A percentile compares a stretch with the other conserved stretches of the same genome.
These are phyloP conservation scores for Mnemiopsis leidyi DNA, from an alignment of 37 sponge, comb jelly and placozoan genomes.

Conservation along the genomic window DNA sequence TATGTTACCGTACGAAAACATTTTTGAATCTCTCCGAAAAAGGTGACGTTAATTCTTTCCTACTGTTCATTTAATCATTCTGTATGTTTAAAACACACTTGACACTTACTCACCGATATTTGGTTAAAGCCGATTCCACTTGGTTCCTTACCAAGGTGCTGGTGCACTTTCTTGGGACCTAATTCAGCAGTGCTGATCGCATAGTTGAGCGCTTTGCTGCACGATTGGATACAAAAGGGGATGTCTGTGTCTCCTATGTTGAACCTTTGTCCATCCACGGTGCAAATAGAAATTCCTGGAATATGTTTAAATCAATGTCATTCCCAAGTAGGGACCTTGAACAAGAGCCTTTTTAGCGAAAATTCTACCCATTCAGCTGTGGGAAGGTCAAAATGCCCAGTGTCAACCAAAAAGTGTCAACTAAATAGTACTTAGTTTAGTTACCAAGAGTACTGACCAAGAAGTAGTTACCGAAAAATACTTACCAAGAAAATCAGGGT, in stretches of 20 bases:
- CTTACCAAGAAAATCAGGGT: slow-evolving; percentile 75
- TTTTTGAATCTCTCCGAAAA: too few relatives aligned
- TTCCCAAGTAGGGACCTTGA: not conserved
- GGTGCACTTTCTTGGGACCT: slow-evolving; percentile 65
- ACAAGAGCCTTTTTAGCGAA: too few relatives aligned
- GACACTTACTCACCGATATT: slow-evolving; percentile 14
- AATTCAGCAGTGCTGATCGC: slow-evolving; percentile 18
- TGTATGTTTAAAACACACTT: too few relatives aligned
- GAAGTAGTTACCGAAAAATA: not conserved
- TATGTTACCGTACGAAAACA: too few relatives aligned
- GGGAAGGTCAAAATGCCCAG: too few relatives aligned
- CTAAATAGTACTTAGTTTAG: too few relatives aligned
- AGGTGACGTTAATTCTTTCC: too few relatives aligned
- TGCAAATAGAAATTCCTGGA: slow-evolving; percentile 74
- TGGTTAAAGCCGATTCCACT: slow-evolving; percentile 65
- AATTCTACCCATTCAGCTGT: too few relatives aligned
- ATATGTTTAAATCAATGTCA: not conserved
- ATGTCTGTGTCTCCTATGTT: slow-evolving; percentile 58
- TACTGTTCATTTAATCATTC: too few relatives aligned
- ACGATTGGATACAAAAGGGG: slow-evolving; percentile 65
- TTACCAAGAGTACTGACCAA: not conserved
- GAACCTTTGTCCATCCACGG: slow-evolving; percentile 83
- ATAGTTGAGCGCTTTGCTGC: slow-evolving; percentile 68
- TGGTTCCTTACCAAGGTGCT: slow-evolving; percentile 68
- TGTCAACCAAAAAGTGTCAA: too few relatives aligned